Base-by-base conservation (phyloP, 1,140 invertebrate species). In the Berghia stephanieae region DNA sequence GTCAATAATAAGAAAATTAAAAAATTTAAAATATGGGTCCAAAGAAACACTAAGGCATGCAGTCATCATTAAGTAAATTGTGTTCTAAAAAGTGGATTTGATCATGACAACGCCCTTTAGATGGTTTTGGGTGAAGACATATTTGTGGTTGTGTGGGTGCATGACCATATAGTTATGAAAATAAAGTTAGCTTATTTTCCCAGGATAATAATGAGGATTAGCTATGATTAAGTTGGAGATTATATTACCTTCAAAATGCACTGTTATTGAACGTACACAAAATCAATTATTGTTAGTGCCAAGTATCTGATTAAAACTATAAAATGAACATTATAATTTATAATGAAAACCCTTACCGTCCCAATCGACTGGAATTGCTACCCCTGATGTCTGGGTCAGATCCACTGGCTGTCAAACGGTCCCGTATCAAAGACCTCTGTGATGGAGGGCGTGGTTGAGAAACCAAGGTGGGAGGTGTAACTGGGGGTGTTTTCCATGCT, bases 401-500 rank as follows among this genome's bases (percentile, higher is more conserved):
- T 24, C 24, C 24, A 21, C 36, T 0, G 4, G 68, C 40, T 27
- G 68, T 66, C 43, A 78, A 27, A n/a, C 38, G 24, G 31, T 81
- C 78, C 31, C 49, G 40, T 49, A 57, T 1, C 2, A 36, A 68
- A 43, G 72, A 21, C 66, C 57, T 75, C 13, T 63, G 57, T 1
- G 77, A 34, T 55, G 57, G 3, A 38, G 38, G 66, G 66, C 49
- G n/a, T 57, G 43, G 16, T 42, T 40, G 31, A 46, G 44, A 21
- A n/a, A 49, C 40, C 60, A 46, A 76, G 24, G 76, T 70, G 27
- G 70, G 67, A 57, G 80, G 81, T 0, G 80, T 82, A 2, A 80
- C 40, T 40, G 80, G 79, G 44, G 83, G 83, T 49, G 82, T 86
- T 49, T 81, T 83, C 84, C 83, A 84, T 27, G 83, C 84, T 68